Evolutionary conservation across 2,113 vertebrate species (phyloP).

Genomic region (Lycocorax pyrrhopterus): DNA sequence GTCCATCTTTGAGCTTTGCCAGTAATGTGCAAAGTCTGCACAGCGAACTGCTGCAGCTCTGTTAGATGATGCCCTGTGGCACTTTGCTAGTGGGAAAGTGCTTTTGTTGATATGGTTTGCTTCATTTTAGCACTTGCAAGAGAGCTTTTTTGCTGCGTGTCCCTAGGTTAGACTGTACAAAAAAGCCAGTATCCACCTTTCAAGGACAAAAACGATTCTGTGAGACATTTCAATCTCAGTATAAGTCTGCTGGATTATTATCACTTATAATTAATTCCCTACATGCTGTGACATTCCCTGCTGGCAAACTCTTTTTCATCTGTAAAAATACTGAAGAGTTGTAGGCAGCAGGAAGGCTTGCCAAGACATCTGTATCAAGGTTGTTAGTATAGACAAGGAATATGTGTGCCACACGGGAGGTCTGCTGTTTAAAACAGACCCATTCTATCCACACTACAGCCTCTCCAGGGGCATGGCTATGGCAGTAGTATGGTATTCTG

Average conservation of each 20-base stretch:
- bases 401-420: not conserved
- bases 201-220: not conserved
- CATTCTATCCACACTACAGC: not conserved
- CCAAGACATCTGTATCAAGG: slow-evolving; percentile 22
- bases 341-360: not conserved
- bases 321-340: slow-evolving; percentile 8
- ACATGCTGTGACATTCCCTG: not conserved
- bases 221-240: not conserved
- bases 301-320: slow-evolving; percentile 15
- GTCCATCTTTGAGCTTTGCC: not conserved
- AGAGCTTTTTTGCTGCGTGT: not conserved
- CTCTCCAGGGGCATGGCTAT: not conserved
- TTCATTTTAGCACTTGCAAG: not conserved
- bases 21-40: not conserved
- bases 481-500: not conserved
- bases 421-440: not conserved
- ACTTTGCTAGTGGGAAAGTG: not conserved
- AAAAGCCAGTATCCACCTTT: not conserved
- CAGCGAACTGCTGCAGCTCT: not conserved
- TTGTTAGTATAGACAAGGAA: not conserved
- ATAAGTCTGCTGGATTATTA: slow-evolving; percentile 24
- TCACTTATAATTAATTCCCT: slow-evolving; percentile 11
- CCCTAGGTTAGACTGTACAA: not conserved
- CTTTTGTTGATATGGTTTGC: not conserved
- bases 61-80: not conserved